phyloP scores from a whole-genome alignment of 2,113 vertebrate genomes.

The Coptodon bakossiorum region DNA sequence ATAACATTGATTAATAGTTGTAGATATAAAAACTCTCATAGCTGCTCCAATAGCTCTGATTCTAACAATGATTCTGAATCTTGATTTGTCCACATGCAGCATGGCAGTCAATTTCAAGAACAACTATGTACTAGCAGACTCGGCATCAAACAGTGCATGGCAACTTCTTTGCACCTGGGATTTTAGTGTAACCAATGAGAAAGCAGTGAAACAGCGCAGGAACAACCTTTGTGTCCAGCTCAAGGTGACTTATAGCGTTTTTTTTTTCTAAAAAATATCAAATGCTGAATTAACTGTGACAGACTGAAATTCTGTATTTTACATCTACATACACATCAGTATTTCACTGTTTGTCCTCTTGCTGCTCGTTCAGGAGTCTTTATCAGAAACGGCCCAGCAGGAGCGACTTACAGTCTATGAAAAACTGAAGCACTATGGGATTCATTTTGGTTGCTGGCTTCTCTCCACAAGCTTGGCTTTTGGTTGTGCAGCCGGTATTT shows the following conservation, averaged over 20 bases:
- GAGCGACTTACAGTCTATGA: slow-evolving; percentile 52
- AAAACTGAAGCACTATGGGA: slow-evolving; percentile 38
- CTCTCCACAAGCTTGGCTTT: slow-evolving; percentile 70
- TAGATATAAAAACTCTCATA: not conserved
- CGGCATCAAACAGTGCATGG: slow-evolving; percentile 67
- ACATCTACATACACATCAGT: not conserved
- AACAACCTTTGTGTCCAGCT: slow-evolving; percentile 85
- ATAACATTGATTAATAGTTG: not conserved
- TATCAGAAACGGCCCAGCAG: slow-evolving; percentile 70
- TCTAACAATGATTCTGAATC: not conserved
- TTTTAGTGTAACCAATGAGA: slow-evolving; percentile 83
- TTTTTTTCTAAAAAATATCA: not conserved
- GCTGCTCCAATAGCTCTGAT: not conserved
- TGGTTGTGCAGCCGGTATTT: slow-evolving; percentile 75
- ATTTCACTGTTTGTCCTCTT: not conserved
- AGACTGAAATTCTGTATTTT: not conserved
- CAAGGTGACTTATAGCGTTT: slow-evolving; percentile 69
- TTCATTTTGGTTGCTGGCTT: slow-evolving; percentile 76
- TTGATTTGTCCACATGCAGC: slow-evolving; percentile 59
- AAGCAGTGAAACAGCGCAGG: slow-evolving; percentile 80
- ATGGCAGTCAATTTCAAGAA: slow-evolving; percentile 81
- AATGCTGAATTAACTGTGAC: not conserved
- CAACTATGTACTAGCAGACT: slow-evolving; percentile 74
- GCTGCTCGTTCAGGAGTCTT: slow-evolving; percentile 74
- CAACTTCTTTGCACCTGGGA: slow-evolving; percentile 91